Evolutionary conservation across 2,888 invertebrate genomes (phyloP).

Genomic region (Colostygia pectinataria): DNA sequence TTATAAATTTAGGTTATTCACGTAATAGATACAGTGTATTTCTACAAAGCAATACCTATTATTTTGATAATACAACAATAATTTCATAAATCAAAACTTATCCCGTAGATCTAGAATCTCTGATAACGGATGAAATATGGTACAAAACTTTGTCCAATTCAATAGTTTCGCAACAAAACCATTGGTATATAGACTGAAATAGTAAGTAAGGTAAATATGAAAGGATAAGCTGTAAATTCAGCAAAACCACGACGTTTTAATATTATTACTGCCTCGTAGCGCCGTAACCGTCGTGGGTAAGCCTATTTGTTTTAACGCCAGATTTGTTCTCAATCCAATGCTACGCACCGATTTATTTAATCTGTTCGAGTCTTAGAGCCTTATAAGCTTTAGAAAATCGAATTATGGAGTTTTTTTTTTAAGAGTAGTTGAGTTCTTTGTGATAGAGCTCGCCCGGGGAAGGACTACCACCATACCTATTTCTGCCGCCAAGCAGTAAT

Average conservation of each 20-base stretch:
- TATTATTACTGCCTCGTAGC: conserved; percentile 11
- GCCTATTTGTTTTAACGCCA: conserved; percentile 20
- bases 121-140: neutral
- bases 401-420: too few relatives aligned
- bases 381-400: too few relatives aligned
- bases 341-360: conserved; percentile 23
- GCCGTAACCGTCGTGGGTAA: conserved; percentile 9
- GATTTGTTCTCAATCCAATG: conserved; percentile 23
- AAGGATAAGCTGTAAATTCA: neutral
- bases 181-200: conserved; percentile 6
- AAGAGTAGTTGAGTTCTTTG: too few relatives aligned
- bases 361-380: conserved; percentile 19
- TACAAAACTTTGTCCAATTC: conserved; percentile 7
- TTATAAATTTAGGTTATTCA: too few relatives aligned
- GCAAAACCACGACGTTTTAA: neutral
- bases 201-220: conserved; percentile 18
- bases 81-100: neutral
- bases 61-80: neutral
- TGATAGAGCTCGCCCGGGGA: too few relatives aligned
- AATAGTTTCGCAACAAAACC: conserved; percentile 5
- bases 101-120: neutral
- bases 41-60: too few relatives aligned
- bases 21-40: too few relatives aligned
- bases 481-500: too few relatives aligned
- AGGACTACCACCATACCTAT: too few relatives aligned